These are phyloP conservation scores for Mormyrus iriodes DNA, from an alignment of 2,113 vertebrate species.

Conservation along the genomic window DNA sequence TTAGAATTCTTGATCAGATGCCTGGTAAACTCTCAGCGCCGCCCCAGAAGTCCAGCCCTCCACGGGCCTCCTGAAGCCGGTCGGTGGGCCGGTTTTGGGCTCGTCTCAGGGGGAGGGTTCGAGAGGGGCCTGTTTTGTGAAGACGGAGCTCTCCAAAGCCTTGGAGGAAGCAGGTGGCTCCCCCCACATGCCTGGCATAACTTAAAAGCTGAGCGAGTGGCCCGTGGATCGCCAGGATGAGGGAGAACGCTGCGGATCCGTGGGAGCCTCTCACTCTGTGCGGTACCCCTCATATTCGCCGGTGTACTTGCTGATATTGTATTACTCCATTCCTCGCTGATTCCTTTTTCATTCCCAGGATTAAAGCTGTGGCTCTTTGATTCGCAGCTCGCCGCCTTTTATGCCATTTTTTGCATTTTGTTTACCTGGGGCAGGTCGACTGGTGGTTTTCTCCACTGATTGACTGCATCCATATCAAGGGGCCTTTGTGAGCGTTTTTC, in stretches of 20 bases:
- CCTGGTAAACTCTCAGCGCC: not conserved
- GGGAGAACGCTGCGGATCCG: conserved; percentile 29
- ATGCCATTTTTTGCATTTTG: not conserved
- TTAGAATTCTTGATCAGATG: not conserved
- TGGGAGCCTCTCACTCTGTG: not conserved
- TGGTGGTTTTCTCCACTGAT: conserved; percentile 27
- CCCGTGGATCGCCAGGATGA: conserved; percentile 7
- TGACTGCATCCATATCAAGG: conserved; percentile 22
- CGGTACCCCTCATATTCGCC: conserved; percentile 22
- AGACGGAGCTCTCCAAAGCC: not conserved
- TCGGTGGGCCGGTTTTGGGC: not conserved
- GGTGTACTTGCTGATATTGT: not conserved
- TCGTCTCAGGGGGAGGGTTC: not conserved
- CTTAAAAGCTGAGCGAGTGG: conserved; percentile 8
- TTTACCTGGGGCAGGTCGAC: conserved; percentile 16
- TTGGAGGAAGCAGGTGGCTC: conserved; percentile 25
- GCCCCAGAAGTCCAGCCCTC: not conserved
- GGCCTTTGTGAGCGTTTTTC: conserved; percentile 9
- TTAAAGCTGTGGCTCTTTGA: conserved; percentile 21
- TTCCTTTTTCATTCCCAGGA: conserved; percentile 15
- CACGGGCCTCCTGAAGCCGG: not conserved
- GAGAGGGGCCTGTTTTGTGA: not conserved
- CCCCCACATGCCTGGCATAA: conserved; percentile 26
- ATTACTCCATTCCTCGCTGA: not conserved
- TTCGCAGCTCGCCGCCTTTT: conserved; percentile 20